These are phyloP conservation scores for Psephotus haematonotus DNA, from an alignment of 2,113 vertebrate genomes.

Conservation along the genomic window DNA sequence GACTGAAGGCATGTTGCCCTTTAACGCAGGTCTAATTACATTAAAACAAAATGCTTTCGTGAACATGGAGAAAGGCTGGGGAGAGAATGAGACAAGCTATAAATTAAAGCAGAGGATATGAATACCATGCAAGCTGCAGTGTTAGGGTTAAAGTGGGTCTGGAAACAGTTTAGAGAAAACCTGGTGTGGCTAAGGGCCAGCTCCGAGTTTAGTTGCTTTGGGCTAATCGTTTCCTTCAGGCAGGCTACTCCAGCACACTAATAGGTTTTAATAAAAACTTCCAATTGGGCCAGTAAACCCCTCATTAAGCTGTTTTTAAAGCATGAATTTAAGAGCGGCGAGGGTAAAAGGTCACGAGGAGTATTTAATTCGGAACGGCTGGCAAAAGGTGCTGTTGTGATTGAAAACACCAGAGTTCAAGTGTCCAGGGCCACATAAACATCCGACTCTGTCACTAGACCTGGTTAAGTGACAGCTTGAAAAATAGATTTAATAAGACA, in stretches of 20 bases:
- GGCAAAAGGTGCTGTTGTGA: constrained; percentile 76
- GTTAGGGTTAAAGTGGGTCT: constrained; percentile 72
- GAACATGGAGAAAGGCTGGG: neutral
- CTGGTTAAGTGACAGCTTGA: constrained; percentile 78
- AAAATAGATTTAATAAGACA: constrained; percentile 75
- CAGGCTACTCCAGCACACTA: constrained; percentile 74
- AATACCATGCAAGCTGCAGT: constrained; percentile 34
- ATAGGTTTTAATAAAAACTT: constrained; percentile 90
- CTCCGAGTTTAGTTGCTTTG: constrained; percentile 71
- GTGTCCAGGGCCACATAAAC: constrained; percentile 70
- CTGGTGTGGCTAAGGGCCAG: constrained; percentile 73
- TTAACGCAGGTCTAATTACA: constrained; percentile 16
- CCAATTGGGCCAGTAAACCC: constrained; percentile 89
- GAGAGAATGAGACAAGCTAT: constrained; percentile 14
- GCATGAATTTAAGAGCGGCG: constrained; percentile 83
- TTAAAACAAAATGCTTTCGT: constrained; percentile 28
- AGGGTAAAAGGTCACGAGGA: constrained; percentile 82
- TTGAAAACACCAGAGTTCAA: constrained; percentile 76
- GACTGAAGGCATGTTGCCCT: neutral
- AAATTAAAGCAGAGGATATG: constrained; percentile 57
- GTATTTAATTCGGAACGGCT: constrained; percentile 83
- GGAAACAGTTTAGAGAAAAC: constrained; percentile 82
- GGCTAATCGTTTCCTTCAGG: constrained; percentile 89
- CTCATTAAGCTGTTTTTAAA: constrained; percentile 93
- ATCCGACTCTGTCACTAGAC: constrained; percentile 69